phyloP scores from a whole-genome alignment of 1,140 invertebrate species.

The Cataglyphis hispanica region DNA sequence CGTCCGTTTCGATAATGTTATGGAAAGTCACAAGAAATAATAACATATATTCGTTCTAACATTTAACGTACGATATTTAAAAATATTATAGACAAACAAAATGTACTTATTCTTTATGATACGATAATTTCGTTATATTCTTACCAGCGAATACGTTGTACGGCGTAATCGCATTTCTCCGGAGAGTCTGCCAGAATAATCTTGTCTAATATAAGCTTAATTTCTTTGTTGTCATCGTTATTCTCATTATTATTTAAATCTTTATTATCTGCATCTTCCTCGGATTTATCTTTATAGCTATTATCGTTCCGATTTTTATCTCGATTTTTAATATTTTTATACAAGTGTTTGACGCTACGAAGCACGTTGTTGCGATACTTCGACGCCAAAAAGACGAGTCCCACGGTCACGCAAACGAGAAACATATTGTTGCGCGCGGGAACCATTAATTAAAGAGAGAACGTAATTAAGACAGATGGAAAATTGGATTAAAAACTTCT shows the following conservation, averaged over 20 bases:
- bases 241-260: slow-evolving; percentile 48
- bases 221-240: slow-evolving; percentile 64
- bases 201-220: slow-evolving; percentile 77
- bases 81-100: background rate
- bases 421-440: slow-evolving; percentile 80
- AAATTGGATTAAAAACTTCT: slow-evolving; percentile 51
- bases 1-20: background rate
- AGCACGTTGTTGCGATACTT: slow-evolving; percentile 84
- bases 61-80: background rate
- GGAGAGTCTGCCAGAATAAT: slow-evolving; percentile 83
- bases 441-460: slow-evolving; percentile 72
- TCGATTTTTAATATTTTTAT: slow-evolving; percentile 75
- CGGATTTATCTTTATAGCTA: slow-evolving; percentile 35
- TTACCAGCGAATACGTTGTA: slow-evolving; percentile 84
- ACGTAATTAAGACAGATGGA: slow-evolving; percentile 16
- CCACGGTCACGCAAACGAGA: slow-evolving; percentile 82
- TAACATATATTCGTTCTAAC: background rate
- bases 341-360: slow-evolving; percentile 81
- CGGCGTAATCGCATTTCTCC: slow-evolving; percentile 83
- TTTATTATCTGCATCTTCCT: slow-evolving; percentile 42
- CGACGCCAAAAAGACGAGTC: slow-evolving; percentile 82
- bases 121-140: background rate
- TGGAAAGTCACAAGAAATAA: background rate
- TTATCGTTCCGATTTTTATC: slow-evolving; percentile 33
- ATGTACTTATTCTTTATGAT: background rate